Conservation (phyloP, 1,140 invertebrate species). For the Heliconius nattereri region DNA sequence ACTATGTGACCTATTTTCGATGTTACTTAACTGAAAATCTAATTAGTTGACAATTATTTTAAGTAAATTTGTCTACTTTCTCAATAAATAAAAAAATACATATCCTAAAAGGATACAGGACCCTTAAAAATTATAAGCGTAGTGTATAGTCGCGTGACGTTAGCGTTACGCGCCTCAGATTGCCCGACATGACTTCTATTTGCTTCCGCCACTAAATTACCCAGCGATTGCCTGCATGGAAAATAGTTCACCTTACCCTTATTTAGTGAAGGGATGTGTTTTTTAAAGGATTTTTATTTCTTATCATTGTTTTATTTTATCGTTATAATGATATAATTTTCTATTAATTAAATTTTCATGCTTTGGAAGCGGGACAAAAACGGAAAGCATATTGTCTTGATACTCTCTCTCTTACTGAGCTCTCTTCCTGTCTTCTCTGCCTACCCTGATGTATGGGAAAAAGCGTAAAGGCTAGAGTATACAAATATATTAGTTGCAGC, state of each 20-base stretch:
- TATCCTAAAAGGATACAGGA: slow-evolving; percentile 17
- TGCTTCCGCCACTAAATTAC: slow-evolving; percentile 67
- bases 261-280: neutral
- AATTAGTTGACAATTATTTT: too few relatives aligned
- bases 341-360: too few relatives aligned
- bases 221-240: slow-evolving; percentile 51
- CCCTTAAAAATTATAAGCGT: slow-evolving; percentile 14
- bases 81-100: too few relatives aligned
- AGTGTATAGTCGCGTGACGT: slow-evolving; percentile 35
- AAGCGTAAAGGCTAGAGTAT: too few relatives aligned
- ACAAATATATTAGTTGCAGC: too few relatives aligned
- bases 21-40: too few relatives aligned
- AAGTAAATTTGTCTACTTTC: neutral
- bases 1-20: too few relatives aligned
- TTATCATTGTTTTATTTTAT: neutral
- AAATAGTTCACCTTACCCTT: slow-evolving; percentile 41
- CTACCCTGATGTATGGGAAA: too few relatives aligned
- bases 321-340: neutral
- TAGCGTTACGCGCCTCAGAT: slow-evolving; percentile 45
- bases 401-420: too few relatives aligned
- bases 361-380: too few relatives aligned
- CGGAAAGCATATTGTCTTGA: too few relatives aligned
- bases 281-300: neutral
- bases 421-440: too few relatives aligned
- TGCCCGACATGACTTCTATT: slow-evolving; percentile 58